phyloP scores from a whole-genome alignment of 2,113 vertebrate species.

The Labeo rohita region DNA sequence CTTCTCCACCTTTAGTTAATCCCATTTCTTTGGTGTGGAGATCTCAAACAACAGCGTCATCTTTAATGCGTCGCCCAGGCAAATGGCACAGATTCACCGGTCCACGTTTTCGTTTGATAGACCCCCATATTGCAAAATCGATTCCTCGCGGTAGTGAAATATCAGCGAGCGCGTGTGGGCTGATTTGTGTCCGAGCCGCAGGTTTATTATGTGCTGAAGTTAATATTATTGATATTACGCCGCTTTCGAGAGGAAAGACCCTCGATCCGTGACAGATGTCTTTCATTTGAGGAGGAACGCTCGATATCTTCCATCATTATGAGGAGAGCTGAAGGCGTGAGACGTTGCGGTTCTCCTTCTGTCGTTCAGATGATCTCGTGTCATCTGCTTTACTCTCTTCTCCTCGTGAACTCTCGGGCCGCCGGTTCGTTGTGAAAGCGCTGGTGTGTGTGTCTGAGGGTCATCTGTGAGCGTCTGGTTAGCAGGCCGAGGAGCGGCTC shows the following conservation, averaged over 20 bases:
- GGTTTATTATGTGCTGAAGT: conserved; percentile 63
- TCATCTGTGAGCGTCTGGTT: conserved; percentile 64
- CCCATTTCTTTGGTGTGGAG: conserved; percentile 58
- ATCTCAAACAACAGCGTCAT: conserved; percentile 61
- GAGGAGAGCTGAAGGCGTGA: neutral
- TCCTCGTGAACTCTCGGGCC: neutral
- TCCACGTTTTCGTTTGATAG: conserved; percentile 75
- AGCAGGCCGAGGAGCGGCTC: conserved; percentile 67
- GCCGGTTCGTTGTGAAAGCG: neutral
- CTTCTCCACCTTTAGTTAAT: conserved; percentile 54
- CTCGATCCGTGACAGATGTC: conserved; percentile 20
- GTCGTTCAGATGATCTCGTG: neutral
- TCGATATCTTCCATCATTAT: conserved; percentile 41
- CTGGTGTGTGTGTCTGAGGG: neutral
- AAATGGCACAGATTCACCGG: conserved; percentile 60
- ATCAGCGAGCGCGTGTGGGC: conserved; percentile 42
- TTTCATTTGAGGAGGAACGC: conserved; percentile 33
- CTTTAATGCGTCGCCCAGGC: conserved; percentile 2
- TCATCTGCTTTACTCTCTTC: neutral
- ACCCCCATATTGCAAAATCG: conserved; percentile 73
- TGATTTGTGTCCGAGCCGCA: conserved; percentile 48
- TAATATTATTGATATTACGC: conserved; percentile 64
- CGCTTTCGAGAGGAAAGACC: conserved; percentile 11
- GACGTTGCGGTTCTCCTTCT: neutral
- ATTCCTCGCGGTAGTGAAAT: conserved; percentile 67